Evolutionary conservation across 2,888 invertebrate genomes (phyloP), one percentile per base, ranked within the genome.

Genomic region (Nomada goodeniana): DNA sequence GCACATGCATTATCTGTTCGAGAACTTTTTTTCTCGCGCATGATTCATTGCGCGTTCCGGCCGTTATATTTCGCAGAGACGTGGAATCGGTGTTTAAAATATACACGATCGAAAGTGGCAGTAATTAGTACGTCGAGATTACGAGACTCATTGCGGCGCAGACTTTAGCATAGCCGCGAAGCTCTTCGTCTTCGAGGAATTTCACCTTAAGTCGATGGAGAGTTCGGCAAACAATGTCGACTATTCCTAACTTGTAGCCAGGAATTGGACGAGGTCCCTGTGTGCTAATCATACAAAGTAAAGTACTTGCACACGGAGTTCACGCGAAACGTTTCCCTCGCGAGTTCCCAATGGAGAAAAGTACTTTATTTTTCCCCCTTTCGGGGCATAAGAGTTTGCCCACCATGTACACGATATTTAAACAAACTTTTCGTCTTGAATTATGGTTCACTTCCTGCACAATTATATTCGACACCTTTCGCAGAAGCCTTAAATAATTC

Each of bases 221-320:
- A 83, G 86, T 89, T 89, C 87, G 85, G 89, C 79, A 89, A 90
- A 90, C 88, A 87, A 81, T 85, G 83, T 85, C 82, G 83, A 80
- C 86, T 87, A 85, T 87, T 85, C 85, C 84, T 83, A 84, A 83
- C 84, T 87, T 88, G 86, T 84, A 83, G 74, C 77, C 77, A 71
- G 77, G 77, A 84, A 83, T 82, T 76, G 78, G 61, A 75, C 80
- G 76, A 80, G 75, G 55, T 36, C 64, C 47, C 60, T 77, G 83
- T 85, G 78, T 84, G 74, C 82, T 84, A 69, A 83, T 77, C 76
- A 85, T 59, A 85, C 77, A 85, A 76, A 59, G 55, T 60, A 60
- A 72, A 85, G 77, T 85, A 83, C 85, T 85, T 77, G 75, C 79
- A 61, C 59, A 65, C 78, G 57, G 65, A 77, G 77, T 82, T 84